Evolutionary conservation across 2,113 vertebrate species (phyloP).

Genomic region (Protobothrops mucrosquamatus): DNA sequence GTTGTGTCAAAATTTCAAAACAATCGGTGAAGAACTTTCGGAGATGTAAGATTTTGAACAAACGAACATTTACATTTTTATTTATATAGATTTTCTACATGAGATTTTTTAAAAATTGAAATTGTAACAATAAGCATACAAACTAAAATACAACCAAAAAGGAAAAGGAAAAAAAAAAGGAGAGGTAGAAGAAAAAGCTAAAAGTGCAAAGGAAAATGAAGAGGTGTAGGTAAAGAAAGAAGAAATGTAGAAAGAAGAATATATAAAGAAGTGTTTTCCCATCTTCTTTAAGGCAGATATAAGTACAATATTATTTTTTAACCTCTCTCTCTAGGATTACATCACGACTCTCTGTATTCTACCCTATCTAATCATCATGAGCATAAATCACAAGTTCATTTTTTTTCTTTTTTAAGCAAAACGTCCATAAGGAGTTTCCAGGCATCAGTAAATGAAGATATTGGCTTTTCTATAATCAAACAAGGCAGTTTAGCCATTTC

Average conservation of each 20-base stretch:
- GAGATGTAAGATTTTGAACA: too few species aligned
- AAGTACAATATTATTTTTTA: neutral
- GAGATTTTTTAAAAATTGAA: neutral
- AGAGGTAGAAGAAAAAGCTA: neutral
- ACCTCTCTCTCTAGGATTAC: neutral
- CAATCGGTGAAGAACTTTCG: too few species aligned
- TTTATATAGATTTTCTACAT: neutral
- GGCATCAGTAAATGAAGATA: neutral
- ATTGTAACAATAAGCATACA: neutral
- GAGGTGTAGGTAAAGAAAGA: neutral
- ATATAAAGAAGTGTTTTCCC: neutral
- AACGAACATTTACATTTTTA: too few species aligned
- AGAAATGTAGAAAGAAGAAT: neutral
- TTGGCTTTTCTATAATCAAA: neutral
- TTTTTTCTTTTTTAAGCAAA: neutral
- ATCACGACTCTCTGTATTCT: neutral
- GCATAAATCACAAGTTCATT: neutral
- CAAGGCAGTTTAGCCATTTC: neutral
- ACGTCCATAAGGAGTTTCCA: neutral
- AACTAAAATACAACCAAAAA: neutral
- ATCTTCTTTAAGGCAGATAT: neutral
- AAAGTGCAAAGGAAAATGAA: neutral
- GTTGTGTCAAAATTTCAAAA: too few species aligned
- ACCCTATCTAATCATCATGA: neutral
- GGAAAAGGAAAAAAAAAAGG: neutral